A percentile compares a stretch with the other conserved stretches of the same genome.
Evolutionary conservation across 2,797 vertebrate species (phyloP).

Genomic region (Rhinophrynus dorsalis): DNA sequence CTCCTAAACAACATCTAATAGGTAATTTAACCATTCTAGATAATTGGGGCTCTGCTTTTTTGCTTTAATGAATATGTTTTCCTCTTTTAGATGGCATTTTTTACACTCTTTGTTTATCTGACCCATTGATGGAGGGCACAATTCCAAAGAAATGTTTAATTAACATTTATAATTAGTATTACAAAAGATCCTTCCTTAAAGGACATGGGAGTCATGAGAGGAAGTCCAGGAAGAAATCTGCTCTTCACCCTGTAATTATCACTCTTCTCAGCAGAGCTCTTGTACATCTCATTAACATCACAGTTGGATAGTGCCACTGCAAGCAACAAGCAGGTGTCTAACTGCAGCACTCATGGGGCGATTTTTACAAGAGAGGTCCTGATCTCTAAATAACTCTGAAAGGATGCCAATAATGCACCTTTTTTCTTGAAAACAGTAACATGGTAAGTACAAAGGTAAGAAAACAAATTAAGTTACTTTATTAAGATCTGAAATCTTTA

Average conservation of each 20-base stretch:
- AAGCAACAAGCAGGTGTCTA: slow-evolving; percentile 64
- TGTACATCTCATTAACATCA: slow-evolving; percentile 80
- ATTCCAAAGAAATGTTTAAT: slow-evolving; percentile 73
- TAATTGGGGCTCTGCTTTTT: neutral
- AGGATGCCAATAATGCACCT: slow-evolving; percentile 54
- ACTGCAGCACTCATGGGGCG: slow-evolving; percentile 61
- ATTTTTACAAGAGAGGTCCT: slow-evolving; percentile 60
- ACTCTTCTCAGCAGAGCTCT: slow-evolving; percentile 63
- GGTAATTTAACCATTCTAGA: neutral
- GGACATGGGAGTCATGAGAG: slow-evolving; percentile 56
- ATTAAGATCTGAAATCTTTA: neutral
- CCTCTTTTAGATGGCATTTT: neutral
- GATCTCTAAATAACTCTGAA: slow-evolving; percentile 64
- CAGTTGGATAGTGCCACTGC: slow-evolving; percentile 69
- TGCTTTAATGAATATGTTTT: neutral
- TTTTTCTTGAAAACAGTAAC: slow-evolving; percentile 29
- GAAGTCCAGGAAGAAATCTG: slow-evolving; percentile 63
- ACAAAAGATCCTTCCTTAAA: slow-evolving; percentile 63
- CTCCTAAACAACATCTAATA: neutral
- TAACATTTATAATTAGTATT: slow-evolving; percentile 69
- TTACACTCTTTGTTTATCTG: slow-evolving; percentile 63
- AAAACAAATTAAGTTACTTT: neutral
- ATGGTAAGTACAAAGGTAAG: neutral
- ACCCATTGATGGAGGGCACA: slow-evolving; percentile 66
- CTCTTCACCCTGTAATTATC: slow-evolving; percentile 75